Conservation (phyloP, 2,888 invertebrate genomes). For the Drosophila paramelanica region DNA sequence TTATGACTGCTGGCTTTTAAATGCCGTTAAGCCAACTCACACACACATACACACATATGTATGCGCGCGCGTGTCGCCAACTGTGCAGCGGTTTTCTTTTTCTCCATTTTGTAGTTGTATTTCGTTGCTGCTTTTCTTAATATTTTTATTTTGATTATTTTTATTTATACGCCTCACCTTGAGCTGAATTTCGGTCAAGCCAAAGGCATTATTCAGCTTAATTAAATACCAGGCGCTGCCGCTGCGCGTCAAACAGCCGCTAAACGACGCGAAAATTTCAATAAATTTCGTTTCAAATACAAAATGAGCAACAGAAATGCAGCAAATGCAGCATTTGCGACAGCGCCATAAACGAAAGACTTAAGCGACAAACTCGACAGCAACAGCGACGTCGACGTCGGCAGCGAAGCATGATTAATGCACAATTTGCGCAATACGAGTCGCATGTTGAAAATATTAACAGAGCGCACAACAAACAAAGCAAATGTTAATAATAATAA, state of each 20-base stretch:
- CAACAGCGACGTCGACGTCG: background rate
- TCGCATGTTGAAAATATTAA: slow-evolving; percentile 61
- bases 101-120: slow-evolving; percentile 28
- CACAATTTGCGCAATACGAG: slow-evolving; percentile 70
- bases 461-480: slow-evolving; percentile 33
- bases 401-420: slow-evolving; percentile 62
- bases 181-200: slow-evolving; percentile 79
- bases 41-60: background rate
- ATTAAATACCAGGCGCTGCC: slow-evolving; percentile 58
- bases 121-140: slow-evolving; percentile 19
- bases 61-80: slow-evolving; percentile 57
- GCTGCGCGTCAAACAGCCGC: slow-evolving; percentile 17
- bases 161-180: slow-evolving; percentile 62
- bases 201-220: slow-evolving; percentile 62
- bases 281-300: slow-evolving; percentile 62
- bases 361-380: slow-evolving; percentile 64
- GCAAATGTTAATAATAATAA: slow-evolving; percentile 20
- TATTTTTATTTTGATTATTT: slow-evolving; percentile 35
- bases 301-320: slow-evolving; percentile 33
- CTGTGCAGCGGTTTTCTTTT: slow-evolving; percentile 53
- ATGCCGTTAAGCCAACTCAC: slow-evolving; percentile 52
- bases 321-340: slow-evolving; percentile 50
- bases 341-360: slow-evolving; percentile 67
- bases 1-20: slow-evolving; percentile 61
- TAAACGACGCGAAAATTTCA: slow-evolving; percentile 49